Evolutionary conservation across 2,888 invertebrate genomes (phyloP).

Genomic region (Drosophila vallismaia): DNA sequence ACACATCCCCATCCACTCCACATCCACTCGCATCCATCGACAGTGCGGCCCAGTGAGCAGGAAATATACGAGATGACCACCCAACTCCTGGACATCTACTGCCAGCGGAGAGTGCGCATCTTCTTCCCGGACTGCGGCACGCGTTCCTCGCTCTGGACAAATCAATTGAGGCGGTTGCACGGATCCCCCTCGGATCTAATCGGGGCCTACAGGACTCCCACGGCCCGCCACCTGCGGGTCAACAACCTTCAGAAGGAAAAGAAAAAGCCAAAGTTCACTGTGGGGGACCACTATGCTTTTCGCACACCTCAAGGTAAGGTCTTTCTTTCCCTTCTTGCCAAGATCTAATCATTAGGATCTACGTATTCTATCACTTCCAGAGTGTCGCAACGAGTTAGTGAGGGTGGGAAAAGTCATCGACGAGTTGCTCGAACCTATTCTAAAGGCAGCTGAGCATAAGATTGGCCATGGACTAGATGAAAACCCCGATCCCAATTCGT

Average conservation of each 20-base stretch:
- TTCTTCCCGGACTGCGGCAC: conserved; percentile 81
- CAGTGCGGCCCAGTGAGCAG: conserved; percentile 81
- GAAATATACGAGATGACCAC: conserved; percentile 79
- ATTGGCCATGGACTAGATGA: conserved; percentile 33
- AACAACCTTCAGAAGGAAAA: conserved; percentile 52
- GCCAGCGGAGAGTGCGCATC: conserved; percentile 75
- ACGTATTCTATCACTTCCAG: conserved; percentile 40
- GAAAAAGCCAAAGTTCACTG: conserved; percentile 63
- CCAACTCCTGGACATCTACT: conserved; percentile 78
- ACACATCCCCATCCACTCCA: conserved; percentile 11
- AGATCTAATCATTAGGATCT: neutral
- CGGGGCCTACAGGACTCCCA: conserved; percentile 73
- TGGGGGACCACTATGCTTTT: conserved; percentile 81
- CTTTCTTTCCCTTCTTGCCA: neutral
- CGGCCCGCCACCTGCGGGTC: conserved; percentile 71
- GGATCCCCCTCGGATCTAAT: conserved; percentile 80
- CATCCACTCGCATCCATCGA: neutral
- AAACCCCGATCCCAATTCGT: conserved; percentile 8
- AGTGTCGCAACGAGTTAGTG: conserved; percentile 81
- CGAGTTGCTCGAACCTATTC: conserved; percentile 78
- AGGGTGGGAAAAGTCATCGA: conserved; percentile 82
- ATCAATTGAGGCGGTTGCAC: conserved; percentile 72
- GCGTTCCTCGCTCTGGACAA: conserved; percentile 76
- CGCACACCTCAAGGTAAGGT: conserved; percentile 79
- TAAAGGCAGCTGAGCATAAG: conserved; percentile 59